Evolutionary conservation across 2,797 vertebrate genomes (phyloP).

Genomic region (Fundulus diaphanus): DNA sequence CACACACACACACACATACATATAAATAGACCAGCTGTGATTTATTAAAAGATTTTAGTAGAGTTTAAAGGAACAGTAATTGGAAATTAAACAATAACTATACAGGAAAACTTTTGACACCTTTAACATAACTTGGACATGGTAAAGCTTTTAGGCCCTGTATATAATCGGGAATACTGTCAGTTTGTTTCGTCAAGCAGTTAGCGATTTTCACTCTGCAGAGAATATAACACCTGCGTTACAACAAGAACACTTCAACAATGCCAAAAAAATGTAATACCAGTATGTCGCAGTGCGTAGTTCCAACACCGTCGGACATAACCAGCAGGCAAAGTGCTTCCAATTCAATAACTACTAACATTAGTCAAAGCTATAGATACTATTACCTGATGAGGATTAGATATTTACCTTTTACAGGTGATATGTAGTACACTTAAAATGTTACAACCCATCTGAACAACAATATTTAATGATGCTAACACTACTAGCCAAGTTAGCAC

Average conservation of each 20-base stretch:
- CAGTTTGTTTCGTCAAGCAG: background rate
- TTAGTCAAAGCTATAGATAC: accelerated
- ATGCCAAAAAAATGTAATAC: background rate
- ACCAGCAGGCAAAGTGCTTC: background rate
- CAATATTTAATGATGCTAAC: conserved; percentile 6
- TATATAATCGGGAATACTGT: background rate
- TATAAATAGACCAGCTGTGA: too few species aligned
- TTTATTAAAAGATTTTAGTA: too few species aligned
- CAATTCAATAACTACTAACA: background rate
- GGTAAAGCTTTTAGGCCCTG: background rate
- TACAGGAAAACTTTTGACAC: too few species aligned
- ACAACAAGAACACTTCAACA: background rate
- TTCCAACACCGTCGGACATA: background rate
- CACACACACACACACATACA: too few species aligned
- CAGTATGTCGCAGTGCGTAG: conserved; percentile 66
- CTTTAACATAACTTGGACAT: too few species aligned
- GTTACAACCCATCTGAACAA: background rate
- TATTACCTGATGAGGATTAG: accelerated
- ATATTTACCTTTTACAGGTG: background rate
- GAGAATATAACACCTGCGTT: background rate
- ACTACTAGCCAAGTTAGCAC: background rate
- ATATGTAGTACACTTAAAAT: background rate
- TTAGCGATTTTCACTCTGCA: background rate
- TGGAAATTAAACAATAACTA: too few species aligned
- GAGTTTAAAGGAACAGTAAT: too few species aligned